Evolutionary conservation across 64 coral and sea anemone species (phyloP).

Genomic region (Pocillopora verrucosa): DNA sequence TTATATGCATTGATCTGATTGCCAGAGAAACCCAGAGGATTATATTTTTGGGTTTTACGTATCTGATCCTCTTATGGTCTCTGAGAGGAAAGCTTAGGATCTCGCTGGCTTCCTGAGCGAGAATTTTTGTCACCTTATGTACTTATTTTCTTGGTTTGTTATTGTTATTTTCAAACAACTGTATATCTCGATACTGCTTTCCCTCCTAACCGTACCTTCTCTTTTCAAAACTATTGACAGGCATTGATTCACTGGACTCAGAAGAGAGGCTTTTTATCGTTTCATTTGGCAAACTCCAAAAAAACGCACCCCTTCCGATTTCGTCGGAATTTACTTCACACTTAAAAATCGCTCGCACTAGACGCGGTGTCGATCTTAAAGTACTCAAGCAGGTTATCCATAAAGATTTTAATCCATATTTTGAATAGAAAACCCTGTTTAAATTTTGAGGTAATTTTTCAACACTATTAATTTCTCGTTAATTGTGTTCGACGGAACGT

Average conservation of each 20-base stretch:
- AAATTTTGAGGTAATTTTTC: background rate
- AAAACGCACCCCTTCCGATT: background rate
- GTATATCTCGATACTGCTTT: too few species aligned
- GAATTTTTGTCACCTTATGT: background rate
- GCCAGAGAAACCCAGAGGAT: background rate
- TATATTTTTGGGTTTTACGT: slow-evolving; percentile 34
- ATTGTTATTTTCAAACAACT: background rate
- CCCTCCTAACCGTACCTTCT: too few species aligned
- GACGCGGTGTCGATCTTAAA: slow-evolving; percentile 4
- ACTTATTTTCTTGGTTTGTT: background rate
- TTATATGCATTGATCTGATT: slow-evolving; percentile 42
- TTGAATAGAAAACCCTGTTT: slow-evolving; percentile 14
- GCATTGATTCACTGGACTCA: too few species aligned
- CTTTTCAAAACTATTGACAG: too few species aligned
- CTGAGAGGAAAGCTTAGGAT: background rate
- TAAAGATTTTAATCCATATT: slow-evolving; percentile 34
- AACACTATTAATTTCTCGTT: slow-evolving; percentile 6
- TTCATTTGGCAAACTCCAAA: background rate
- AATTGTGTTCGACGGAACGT: background rate
- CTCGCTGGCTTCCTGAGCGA: background rate
- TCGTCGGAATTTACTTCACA: slow-evolving; percentile 33
- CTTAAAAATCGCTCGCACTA: slow-evolving; percentile 1
- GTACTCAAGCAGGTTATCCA: slow-evolving; percentile 22
- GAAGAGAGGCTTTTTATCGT: background rate
- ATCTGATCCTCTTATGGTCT: slow-evolving; percentile 9